phyloP scores from a whole-genome alignment of 2,797 vertebrate genomes.

The Scolopax rusticola region DNA sequence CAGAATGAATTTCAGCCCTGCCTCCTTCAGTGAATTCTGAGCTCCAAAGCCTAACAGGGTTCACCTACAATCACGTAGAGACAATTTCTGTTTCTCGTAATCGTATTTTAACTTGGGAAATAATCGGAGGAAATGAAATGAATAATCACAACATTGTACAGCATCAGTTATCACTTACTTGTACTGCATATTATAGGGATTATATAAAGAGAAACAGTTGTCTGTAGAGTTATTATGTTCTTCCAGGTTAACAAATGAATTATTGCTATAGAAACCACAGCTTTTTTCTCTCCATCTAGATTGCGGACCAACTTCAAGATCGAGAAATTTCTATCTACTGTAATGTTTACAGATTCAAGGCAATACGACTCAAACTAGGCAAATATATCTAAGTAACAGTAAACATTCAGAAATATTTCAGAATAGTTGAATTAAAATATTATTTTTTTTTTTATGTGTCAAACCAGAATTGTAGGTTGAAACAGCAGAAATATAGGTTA shows the following conservation, averaged over 20 bases:
- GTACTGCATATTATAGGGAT: background rate
- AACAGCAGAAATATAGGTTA: background rate
- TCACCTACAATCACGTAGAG: background rate
- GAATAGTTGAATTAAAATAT: conserved; percentile 3
- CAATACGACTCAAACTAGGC: background rate
- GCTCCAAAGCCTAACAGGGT: background rate
- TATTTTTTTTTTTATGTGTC: background rate
- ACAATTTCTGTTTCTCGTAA: background rate
- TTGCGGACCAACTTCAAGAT: background rate
- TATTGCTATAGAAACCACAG: conserved; percentile 68
- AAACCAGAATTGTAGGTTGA: conserved; percentile 32
- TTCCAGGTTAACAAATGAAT: conserved; percentile 42
- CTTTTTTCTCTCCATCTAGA: background rate
- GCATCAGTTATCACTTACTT: background rate
- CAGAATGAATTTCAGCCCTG: conserved; percentile 12
- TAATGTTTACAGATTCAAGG: background rate
- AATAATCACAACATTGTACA: background rate
- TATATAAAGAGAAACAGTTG: background rate
- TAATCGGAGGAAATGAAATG: background rate
- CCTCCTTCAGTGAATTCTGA: background rate
- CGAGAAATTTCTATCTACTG: conserved; percentile 46
- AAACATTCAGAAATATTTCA: background rate
- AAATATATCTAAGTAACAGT: background rate
- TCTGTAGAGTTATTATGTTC: conserved; percentile 8
- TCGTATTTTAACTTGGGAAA: background rate